Evolutionary conservation across 2,113 vertebrate species (phyloP).

Genomic region (Cettia cetti): DNA sequence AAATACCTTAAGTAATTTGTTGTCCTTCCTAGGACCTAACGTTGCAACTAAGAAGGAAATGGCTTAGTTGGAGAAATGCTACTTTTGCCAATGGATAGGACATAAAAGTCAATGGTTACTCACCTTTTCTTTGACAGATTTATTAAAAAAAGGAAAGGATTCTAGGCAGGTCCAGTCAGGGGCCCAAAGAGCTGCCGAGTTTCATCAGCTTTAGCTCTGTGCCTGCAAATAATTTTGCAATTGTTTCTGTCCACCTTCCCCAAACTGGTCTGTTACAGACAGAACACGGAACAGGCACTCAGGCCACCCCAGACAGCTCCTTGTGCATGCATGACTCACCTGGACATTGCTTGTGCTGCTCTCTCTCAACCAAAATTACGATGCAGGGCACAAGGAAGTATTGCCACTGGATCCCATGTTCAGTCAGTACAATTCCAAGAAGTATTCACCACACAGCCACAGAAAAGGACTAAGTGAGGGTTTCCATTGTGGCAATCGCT

Average conservation of each 20-base stretch:
- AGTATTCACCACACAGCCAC: background rate
- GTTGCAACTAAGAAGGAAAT: background rate
- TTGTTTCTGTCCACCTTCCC: background rate
- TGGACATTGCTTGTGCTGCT: background rate
- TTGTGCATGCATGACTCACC: rapidly evolving
- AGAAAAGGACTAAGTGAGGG: background rate
- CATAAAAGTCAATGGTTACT: background rate
- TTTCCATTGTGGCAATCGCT: background rate
- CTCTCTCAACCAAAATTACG: rapidly evolving
- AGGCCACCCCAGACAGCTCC: background rate
- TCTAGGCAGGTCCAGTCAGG: background rate
- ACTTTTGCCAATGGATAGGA: background rate
- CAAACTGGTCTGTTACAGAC: rapidly evolving
- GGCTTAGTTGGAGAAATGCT: background rate
- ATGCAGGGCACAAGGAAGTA: background rate
- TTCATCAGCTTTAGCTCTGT: background rate
- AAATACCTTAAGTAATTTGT: background rate
- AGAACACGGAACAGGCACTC: background rate
- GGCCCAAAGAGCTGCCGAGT: rapidly evolving
- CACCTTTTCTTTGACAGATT: background rate
- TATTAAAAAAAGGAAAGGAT: background rate
- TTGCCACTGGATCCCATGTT: rapidly evolving
- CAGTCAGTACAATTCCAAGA: background rate
- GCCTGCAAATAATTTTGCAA: background rate
- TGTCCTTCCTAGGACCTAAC: background rate